Base-by-base conservation (phyloP, 2,888 invertebrate genomes). In the Magallana nippona region DNA sequence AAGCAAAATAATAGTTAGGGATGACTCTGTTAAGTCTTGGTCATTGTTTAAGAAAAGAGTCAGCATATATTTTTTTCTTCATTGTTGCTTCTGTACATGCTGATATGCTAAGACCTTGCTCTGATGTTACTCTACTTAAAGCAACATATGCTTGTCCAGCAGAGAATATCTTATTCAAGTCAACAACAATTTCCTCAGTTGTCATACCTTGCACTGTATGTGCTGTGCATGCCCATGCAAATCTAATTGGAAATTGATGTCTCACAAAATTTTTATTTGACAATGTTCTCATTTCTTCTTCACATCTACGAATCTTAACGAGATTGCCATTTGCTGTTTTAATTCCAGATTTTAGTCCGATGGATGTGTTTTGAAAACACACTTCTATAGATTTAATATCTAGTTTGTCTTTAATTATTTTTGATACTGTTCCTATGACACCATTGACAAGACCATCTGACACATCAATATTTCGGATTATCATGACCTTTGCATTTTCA, bases 191-290 rank as follows among this genome's bases (percentile, higher is more conserved):
- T 22, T 82, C 22, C 19, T 2, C 2, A n/a, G 19, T 11, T 44
- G 82, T 82, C 55, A 63, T 62, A 5, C 82, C 82, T 55, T 82
- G 82, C n/a, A 82, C 82, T 17, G 71, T 82, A 19, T 82, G 82
- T 55, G 71, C 71, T 63, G 82, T 82, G 13, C 82, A 82, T 44
- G 82, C 82, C 82, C 82, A 82, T 10, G 82, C 63, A 15, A 82
- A 15, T n/a, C 22, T 3, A 15, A 82, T 11, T 3, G 82, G 81
- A 15, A 81, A 81, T 22, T 81, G 62, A 17, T 81, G 58, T 13
- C 81, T 58, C 3, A 81, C 58, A 22, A 27, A 10, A 10, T n/a
- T 44, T 5, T 27, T 79, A 2, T 55, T 55, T 11, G 58, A 13
- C 32, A 1, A 19, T n/a, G 11, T 79, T 5, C 57, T 55, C 19